phyloP scores from a whole-genome alignment of 1,140 invertebrate genomes.

The Eriocheir sinensis region DNA sequence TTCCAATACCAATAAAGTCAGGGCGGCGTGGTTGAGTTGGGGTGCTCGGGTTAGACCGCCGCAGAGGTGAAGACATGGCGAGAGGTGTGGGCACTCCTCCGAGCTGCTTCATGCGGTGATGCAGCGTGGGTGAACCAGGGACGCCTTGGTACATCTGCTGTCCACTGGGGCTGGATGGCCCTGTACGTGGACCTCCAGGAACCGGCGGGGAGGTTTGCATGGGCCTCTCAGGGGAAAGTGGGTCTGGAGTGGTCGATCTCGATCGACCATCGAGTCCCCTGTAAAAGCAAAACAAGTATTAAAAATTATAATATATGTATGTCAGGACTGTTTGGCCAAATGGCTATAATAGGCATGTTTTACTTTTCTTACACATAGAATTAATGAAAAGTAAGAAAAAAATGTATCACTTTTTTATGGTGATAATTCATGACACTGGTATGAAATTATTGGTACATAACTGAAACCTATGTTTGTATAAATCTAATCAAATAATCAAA shows the following conservation, averaged over 20 bases:
- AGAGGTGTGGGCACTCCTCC: slow-evolving; percentile 92
- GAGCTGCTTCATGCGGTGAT: slow-evolving; percentile 93
- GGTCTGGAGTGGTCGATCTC: slow-evolving; percentile 88
- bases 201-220: slow-evolving; percentile 81
- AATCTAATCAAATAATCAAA: not conserved
- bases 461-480: too few relatives aligned
- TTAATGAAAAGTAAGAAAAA: not conserved
- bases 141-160: slow-evolving; percentile 63
- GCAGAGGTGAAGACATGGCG: slow-evolving; percentile 87
- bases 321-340: not conserved
- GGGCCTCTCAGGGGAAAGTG: slow-evolving; percentile 84
- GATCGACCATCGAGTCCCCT: slow-evolving; percentile 81
- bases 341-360: not conserved
- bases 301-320: not conserved
- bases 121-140: slow-evolving; percentile 87
- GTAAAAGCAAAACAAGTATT: slow-evolving; percentile 77
- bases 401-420: not conserved
- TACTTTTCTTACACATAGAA: not conserved
- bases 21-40: slow-evolving; percentile 92
- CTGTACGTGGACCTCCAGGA: slow-evolving; percentile 81
- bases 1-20: slow-evolving; percentile 90
- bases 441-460: too few relatives aligned
- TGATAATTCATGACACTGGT: too few relatives aligned
- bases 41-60: slow-evolving; percentile 93
- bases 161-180: slow-evolving; percentile 65